These are phyloP conservation scores for Leptoclinus maculatus DNA, from an alignment of 2,797 vertebrate genomes.

Conservation along the genomic window DNA sequence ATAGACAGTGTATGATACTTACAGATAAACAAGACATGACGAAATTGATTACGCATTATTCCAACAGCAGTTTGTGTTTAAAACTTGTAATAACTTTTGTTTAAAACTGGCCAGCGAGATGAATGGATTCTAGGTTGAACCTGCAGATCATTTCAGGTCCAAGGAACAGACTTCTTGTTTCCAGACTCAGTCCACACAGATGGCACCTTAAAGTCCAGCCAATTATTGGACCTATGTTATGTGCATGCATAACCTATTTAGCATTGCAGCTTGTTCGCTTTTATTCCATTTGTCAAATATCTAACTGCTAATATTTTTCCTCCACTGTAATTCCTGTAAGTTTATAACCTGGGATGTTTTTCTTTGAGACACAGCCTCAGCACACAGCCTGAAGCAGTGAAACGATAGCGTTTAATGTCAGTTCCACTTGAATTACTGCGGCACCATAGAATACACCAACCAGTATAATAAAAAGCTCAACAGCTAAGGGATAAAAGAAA, in stretches of 20 bases:
- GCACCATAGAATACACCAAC: conserved; percentile 56
- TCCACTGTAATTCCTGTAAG: conserved; percentile 24
- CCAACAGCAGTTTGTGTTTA: not conserved
- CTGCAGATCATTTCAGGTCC: too few relatives aligned
- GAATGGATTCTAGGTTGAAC: not conserved
- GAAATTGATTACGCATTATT: not conserved
- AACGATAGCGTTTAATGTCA: conserved; percentile 37
- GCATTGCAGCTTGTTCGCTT: not conserved
- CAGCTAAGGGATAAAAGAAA: conserved; percentile 42
- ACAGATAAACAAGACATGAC: not conserved
- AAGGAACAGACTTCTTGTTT: too few relatives aligned
- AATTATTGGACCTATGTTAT: not conserved
- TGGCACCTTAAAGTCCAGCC: not conserved
- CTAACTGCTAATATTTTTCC: conserved; percentile 20
- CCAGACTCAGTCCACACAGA: not conserved
- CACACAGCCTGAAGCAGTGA: conserved; percentile 35
- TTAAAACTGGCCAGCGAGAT: not conserved
- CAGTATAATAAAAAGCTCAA: conserved; percentile 55
- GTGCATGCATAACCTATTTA: not conserved
- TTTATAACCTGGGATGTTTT: conserved; percentile 38
- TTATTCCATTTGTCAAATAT: conserved; percentile 17
- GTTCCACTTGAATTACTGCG: conserved; percentile 40
- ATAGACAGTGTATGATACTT: not conserved
- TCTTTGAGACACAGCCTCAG: conserved; percentile 26
- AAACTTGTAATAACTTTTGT: too few relatives aligned